Conservation (phyloP, 2,888 invertebrate genomes). For the Drosophila kuntzei region DNA sequence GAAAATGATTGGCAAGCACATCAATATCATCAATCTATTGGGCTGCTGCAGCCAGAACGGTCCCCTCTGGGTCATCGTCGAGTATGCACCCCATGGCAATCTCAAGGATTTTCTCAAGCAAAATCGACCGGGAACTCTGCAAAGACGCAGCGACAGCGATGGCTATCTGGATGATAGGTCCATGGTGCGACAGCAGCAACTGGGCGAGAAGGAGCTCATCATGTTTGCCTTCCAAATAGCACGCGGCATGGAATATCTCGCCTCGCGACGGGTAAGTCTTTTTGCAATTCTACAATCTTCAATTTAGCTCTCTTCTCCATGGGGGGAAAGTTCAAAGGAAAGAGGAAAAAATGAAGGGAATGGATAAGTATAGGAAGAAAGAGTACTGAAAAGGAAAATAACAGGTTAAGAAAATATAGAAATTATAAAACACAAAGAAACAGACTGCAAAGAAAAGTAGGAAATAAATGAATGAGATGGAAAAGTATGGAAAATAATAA, state of each 20-base stretch:
- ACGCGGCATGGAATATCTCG: constrained; percentile 98
- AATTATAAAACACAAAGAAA: too few species aligned
- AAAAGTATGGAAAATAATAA: too few species aligned
- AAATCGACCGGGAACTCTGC: constrained; percentile 86
- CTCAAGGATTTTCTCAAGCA: constrained; percentile 96
- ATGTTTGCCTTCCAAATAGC: constrained; percentile 99
- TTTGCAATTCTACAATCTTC: background rate
- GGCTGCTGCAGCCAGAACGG: constrained; percentile 98
- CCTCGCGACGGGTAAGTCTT: constrained; percentile 90
- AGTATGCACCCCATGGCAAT: constrained; percentile 96
- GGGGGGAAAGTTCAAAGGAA: background rate
- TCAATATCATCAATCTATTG: constrained; percentile 98
- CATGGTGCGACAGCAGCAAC: constrained; percentile 41
- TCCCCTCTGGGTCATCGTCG: constrained; percentile 94
- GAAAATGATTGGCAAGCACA: constrained; percentile 99
- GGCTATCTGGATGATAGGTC: constrained; percentile 73
- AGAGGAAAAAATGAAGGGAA: background rate
- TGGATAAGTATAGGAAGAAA: background rate
- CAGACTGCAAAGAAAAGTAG: too few species aligned
- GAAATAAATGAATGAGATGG: too few species aligned
- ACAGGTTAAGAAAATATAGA: too few species aligned
- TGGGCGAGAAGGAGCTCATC: constrained; percentile 97
- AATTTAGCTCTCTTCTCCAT: background rate
- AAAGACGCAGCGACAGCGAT: constrained; percentile 74
- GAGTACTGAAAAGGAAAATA: too few species aligned